These are phyloP conservation scores for Xestia rhomboidea DNA, from an alignment of 2,888 invertebrate genomes.

Conservation along the genomic window DNA sequence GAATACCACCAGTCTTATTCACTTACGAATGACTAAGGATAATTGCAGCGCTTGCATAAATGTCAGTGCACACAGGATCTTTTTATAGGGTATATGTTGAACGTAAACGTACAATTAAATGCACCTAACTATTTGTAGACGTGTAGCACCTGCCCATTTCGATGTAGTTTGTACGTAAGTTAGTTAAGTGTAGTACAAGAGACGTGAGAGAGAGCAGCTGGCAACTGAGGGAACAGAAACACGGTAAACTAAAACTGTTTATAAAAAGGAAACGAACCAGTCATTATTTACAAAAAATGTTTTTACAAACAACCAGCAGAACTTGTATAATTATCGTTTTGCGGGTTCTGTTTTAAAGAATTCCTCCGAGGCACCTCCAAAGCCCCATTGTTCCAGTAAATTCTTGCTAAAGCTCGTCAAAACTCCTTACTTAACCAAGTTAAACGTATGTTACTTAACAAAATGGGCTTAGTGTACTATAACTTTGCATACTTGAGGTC, in stretches of 20 bases:
- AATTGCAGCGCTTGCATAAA: constrained; percentile 49
- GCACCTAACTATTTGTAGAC: constrained; percentile 42
- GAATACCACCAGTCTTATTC: constrained; percentile 60
- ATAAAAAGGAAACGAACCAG: constrained; percentile 16
- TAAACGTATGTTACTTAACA: constrained; percentile 39
- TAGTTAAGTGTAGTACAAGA: constrained; percentile 26
- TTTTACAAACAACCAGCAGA: constrained; percentile 30
- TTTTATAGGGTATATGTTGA: constrained; percentile 16
- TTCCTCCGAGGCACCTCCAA: constrained; percentile 26
- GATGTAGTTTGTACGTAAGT: constrained; percentile 25
- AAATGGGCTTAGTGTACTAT: constrained; percentile 32
- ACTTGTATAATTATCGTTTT: constrained; percentile 38
- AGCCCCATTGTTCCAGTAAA: constrained; percentile 35
- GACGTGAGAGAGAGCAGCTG: constrained; percentile 54
- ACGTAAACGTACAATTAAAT: constrained; percentile 40
- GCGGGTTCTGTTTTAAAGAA: constrained; percentile 30
- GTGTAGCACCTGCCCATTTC: constrained; percentile 60
- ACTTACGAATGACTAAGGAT: constrained; percentile 55
- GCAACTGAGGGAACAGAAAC: constrained; percentile 34
- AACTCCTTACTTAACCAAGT: constrained; percentile 54
- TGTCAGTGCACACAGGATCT: constrained; percentile 34
- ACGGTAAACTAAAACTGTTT: constrained; percentile 6
- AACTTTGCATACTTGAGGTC: constrained; percentile 18
- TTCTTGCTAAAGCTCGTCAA: constrained; percentile 45
- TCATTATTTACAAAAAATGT: constrained; percentile 44